Evolutionary conservation across 2,797 vertebrate genomes (phyloP), one percentile per base, ranked within the genome.

Genomic region (Mionectes olivaceus): DNA sequence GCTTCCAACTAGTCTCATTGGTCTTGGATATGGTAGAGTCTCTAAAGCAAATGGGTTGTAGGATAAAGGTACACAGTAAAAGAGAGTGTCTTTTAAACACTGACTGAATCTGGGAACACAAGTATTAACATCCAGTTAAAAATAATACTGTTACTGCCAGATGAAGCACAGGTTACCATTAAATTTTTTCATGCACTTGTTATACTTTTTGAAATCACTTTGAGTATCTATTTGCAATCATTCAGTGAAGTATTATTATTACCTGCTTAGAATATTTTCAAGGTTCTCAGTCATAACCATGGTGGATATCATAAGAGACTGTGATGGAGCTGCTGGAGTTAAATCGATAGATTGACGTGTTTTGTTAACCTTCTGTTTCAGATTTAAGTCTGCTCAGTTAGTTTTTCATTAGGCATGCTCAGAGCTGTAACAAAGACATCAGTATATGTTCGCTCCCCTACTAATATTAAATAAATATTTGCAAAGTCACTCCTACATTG

Each of bases 381-480:
- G 56, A 39, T 75, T 75, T 60, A 63, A 60, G n/a, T 67, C 76
- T 78, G 10, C 49, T 87, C 37, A 23, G 21, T 81, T 91, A 5
- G 0, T 76, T 88, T 88, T 94, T 75, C 76, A n/a, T 16, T 33
- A 83, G 35, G 61, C 55, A 67, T 69, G 39, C 73, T 86, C 30
- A 49, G 82, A 88, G 52, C 59, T 65, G 67, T 81, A 49, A 47
- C 22, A 57, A 33, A 85, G 32, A 60, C 53, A 81, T 92, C 47
- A 52, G 39, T 81, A 47, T 76, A 86, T 81, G 49, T 78, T 90
- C 69, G 76, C 69, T 94, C 47, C n/a, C 14, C 17, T 82, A 65
- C 32, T 70, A 95, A 90, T 87, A 93, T 94, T 94, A 96, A 95
- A 94, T 93, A 96, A 93, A 96, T 92, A 94, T 96, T 96, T 96